Evolutionary conservation across 2,113 vertebrate species (phyloP).

Genomic region (Tragelaphus strepsiceros): DNA sequence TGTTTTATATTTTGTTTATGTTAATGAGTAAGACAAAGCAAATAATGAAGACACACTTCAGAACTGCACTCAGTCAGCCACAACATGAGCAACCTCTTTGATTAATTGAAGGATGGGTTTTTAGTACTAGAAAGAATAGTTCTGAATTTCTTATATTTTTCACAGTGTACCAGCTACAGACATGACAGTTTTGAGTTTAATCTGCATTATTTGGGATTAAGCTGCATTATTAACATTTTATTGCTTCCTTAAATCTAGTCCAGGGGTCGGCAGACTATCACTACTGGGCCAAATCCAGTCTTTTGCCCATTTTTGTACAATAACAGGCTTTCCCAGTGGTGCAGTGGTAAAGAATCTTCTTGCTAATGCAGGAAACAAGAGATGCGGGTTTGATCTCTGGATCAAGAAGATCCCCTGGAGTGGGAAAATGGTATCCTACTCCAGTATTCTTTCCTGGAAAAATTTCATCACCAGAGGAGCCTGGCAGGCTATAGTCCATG

Average conservation of each 20-base stretch:
- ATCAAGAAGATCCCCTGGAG: background rate
- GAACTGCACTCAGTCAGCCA: background rate
- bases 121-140: background rate
- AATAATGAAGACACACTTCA: background rate
- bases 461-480: background rate
- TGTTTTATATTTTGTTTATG: background rate
- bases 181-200: background rate
- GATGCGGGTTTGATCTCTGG: background rate
- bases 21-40: background rate
- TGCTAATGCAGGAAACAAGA: background rate
- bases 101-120: background rate
- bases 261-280: background rate
- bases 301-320: background rate
- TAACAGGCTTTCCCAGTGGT: background rate
- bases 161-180: background rate
- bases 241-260: background rate
- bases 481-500: background rate
- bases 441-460: background rate
- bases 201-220: background rate
- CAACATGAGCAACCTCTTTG: background rate
- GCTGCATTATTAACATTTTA: background rate
- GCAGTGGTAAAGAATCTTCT: background rate
- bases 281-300: background rate
- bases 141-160: background rate
- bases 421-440: background rate